Evolutionary conservation across 2,113 vertebrate genomes (phyloP), one percentile per base, ranked within the genome.

Genomic region (Clinocottus analis): DNA sequence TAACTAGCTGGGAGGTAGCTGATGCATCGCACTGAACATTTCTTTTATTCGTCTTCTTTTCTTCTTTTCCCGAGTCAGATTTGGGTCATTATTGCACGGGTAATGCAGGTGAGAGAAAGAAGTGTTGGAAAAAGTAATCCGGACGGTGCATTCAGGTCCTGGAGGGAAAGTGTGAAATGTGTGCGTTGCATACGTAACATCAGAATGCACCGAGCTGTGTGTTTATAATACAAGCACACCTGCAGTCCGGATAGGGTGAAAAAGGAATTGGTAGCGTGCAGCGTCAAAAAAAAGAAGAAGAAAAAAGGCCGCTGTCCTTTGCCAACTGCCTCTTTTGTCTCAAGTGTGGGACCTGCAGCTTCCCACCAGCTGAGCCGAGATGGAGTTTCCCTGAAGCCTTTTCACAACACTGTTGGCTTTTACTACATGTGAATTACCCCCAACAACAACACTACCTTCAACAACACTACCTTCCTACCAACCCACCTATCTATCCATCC

Each of bases 351-450:
- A 66, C 71, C 49, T 35, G 58, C 56, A 55, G 58, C 72, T 56
- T 73, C 59, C 63, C 74, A 61, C 68, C 7, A 13, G 49, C 77
- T 65, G 39, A 64, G 63, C 77, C 37, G 55, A 59, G 63, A 74
- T 61, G 29, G 39, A 80, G 64, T 33, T 65, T 45, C 63, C 53
- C 81, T 51, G 25, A 56, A 69, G 77, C 68, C 29, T 72, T 73
- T 74, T 37, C 1, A 49, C 43, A 49, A 25, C 59, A 62, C 43
- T 25, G 33, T 63, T 49, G 23, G 5, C 74, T 77, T 41, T 65
- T 13, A 25, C 14, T 62, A 14, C 3, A 31, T 62, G 3, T 67
- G 29, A 19, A 41, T 75, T 75, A 53, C 27, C 23, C 62, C 11
- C 16, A 7, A 2, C 17, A 43, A 16, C 63, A 25, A 21, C 16